Evolutionary conservation across 1,140 invertebrate genomes (phyloP), one percentile per base, ranked within the genome.

Genomic region (Rhynchophorus ferrugineus): DNA sequence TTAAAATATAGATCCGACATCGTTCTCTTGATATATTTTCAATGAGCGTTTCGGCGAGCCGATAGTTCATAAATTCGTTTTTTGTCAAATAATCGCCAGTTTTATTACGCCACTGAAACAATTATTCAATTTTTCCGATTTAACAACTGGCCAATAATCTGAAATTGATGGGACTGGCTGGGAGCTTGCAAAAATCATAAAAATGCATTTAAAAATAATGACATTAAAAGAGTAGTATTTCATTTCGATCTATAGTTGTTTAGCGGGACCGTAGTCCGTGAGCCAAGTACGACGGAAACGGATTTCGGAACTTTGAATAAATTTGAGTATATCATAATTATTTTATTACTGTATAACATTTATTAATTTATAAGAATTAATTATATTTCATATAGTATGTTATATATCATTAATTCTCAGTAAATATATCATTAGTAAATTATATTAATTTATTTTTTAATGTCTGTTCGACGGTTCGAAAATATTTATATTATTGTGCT

Each of bases 151-250:
- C 36, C 36, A 38, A 38, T 38, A 38, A 38, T 16, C 16, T 16
- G 36, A 38, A 38, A 38, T 38, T 38, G 36, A 38, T 38, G 36
- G 36, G 11, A 7, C 16, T 38, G 7, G 16, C 36, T 14, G 36
- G 17, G 17, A 38, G 2, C 17, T 38, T 38, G 36, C 36, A 38
- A 51, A 44, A 44, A 35, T 33, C 49, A 50, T 51, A 38, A 51
- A 44, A 51, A 51, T 51, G 41, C 49, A 51, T 51, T 51, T 44
- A 44, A 41, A 16, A 44, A 51, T 51, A 51, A 51, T 44, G 49
- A 51, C 33, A 44, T 51, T 29, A 36, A 51, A 43, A 44, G 42
- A 17, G 49, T 37, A 36, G 35, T 51, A 44, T 44, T 51, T 51
- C 49, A 51, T 38, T 38, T 2, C 24, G 11, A 29, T 29, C 24